Evolutionary conservation across 2,888 invertebrate genomes (phyloP), one percentile per base, ranked within the genome.

Genomic region (Hirtodrosophila histrioides): DNA sequence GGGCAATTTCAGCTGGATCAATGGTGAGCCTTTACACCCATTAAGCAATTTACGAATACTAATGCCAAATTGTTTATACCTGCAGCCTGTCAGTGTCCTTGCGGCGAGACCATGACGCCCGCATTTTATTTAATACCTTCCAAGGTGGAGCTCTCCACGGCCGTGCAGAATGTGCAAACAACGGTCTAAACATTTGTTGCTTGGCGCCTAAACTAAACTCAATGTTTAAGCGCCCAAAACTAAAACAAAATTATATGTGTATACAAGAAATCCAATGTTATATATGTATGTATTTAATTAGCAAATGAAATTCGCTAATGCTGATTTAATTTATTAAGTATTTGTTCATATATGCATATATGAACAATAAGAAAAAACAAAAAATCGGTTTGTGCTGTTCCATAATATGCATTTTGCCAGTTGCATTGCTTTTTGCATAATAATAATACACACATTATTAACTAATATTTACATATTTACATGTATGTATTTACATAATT

Each of bases 121-220:
- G 97, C 97, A 24, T 98, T 98, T 93, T 98, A 98, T 92, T 93
- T 98, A 79, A 96, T 96, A 84, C 97, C 96, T 37, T 96, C 96
- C 41, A 97, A 97, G 92, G 96, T 98, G 67, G 98, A 98, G 91
- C 95, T 96, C 93, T 96, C 96, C 64, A 97, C 96, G 91, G 95
- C 96, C 53, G 96, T 97, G 51, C 96, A 97, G 90, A 97, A 97
- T 91, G 95, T 97, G 61, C 96, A 97, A 92, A 93, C 94, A 62
- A 96, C 96, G n/a, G 93, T 96, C 74, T 95, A 93, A 39, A 24
- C 12, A 35, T 23, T 27, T 27, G 27, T 27, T 27, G 27, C 27
- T 27, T 27, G 27, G 27, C 27, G n/a, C n/a, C n/a, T n/a, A n/a
- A n/a, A n/a, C n/a, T n/a, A n/a, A n/a, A n/a, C n/a, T n/a, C n/a